phyloP scores from a whole-genome alignment of 2,113 vertebrate species.

The Montifringilla adamsi region DNA sequence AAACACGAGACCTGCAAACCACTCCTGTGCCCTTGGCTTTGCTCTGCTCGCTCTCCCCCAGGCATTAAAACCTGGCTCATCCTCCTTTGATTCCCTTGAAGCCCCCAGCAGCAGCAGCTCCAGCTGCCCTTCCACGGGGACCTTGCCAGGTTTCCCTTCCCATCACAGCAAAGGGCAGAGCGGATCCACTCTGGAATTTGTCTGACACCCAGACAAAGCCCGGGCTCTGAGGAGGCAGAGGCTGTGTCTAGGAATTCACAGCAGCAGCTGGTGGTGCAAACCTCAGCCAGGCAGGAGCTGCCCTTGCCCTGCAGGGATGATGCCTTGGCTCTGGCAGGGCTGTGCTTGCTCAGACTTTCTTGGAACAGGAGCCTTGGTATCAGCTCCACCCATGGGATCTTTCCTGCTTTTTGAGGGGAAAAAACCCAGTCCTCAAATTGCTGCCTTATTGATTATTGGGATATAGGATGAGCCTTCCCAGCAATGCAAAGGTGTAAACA shows the following conservation, averaged over 20 bases:
- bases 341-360: not conserved
- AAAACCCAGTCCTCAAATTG: not conserved
- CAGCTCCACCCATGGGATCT: not conserved
- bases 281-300: not conserved
- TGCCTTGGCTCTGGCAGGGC: not conserved
- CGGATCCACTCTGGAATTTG: not conserved
- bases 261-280: not conserved
- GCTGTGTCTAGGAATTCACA: not conserved
- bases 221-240: not conserved
- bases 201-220: not conserved
- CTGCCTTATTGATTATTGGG: not conserved
- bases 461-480: rapidly evolving
- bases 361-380: not conserved
- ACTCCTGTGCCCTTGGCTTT: not conserved
- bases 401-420: no score
- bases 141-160: not conserved
- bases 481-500: not conserved
- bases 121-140: not conserved
- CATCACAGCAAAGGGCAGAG: not conserved
- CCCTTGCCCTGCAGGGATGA: not conserved
- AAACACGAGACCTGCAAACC: not conserved
- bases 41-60: not conserved
- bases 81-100: not conserved
- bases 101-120: not conserved
- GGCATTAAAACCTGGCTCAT: not conserved